Base-by-base conservation (phyloP, 2,797 vertebrate genomes). In the Semotilus atromaculatus region DNA sequence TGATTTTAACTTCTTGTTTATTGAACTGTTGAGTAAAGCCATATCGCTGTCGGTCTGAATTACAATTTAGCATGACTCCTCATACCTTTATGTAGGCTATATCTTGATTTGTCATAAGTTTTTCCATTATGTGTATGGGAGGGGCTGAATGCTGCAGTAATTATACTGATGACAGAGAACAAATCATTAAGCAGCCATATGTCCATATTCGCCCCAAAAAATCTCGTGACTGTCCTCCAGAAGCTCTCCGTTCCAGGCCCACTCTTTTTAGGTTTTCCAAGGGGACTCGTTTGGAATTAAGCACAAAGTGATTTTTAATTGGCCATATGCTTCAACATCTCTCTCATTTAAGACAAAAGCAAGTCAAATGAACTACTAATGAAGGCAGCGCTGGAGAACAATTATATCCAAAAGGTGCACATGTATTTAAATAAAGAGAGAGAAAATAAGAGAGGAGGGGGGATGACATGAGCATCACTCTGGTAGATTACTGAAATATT, bases 271-370 rank as follows among this genome's bases (percentile, higher is more conserved):
- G 77, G 83, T 90, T 86, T 88, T 93, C 92, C 90, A 90, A 92
- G 82, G 92, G 91, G 91, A 91, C 85, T 84, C 73, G 76, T 91
- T 93, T 81, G 89, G 83, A 90, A 90, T 91, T 89, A 93, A 88
- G 89, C 93, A 90, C 91, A 93, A 93, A 93, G 91, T 92, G 91
- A 67, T 91, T 94, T 93, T 93, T 95, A 94, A 95, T 94, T 93
- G 90, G 83, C 93, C 94, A 95, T 94, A 94, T 95, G 94, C 87
- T 86, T 83, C 87, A 85, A 68, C 83, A 88, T 93, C 87, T 90
- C 89, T 85, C 88, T 90, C 88, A 80, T 85, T 88, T 88, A 75
- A 90, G 84, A 81, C 79, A 80, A 70, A 84, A 85, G 90, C 78
- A 76, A 86, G 77, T 85, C 84, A 89, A 85, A 90, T 90, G 89